A percentile compares a stretch with the other conserved stretches of the same genome.
Evolutionary conservation across 1,140 invertebrate genomes (phyloP).

Genomic region (Drosophila rhopaloa): DNA sequence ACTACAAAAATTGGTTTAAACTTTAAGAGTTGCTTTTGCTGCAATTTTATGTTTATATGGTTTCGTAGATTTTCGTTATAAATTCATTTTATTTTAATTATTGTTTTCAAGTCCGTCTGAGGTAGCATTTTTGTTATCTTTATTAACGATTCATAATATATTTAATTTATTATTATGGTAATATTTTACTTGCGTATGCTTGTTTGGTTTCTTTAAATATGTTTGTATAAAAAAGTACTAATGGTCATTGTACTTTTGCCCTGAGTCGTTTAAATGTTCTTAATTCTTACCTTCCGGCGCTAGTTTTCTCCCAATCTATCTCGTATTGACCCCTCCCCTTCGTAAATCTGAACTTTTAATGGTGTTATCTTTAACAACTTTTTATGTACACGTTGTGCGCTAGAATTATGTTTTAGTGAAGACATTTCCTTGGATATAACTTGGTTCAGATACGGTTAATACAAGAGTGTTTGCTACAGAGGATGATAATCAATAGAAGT

Average conservation of each 20-base stretch:
- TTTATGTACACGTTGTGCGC: constrained; percentile 44
- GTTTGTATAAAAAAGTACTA: constrained; percentile 71
- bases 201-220: constrained; percentile 56
- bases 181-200: constrained; percentile 46
- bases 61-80: constrained; percentile 57
- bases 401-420: constrained; percentile 31
- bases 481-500: constrained; percentile 15
- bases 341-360: constrained; percentile 25
- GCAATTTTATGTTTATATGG: constrained; percentile 28
- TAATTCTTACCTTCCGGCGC: constrained; percentile 63
- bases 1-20: constrained; percentile 63
- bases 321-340: background rate
- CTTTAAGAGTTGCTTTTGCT: constrained; percentile 35
- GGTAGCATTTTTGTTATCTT: constrained; percentile 73
- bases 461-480: constrained; percentile 1
- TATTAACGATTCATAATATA: constrained; percentile 43
- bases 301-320: constrained; percentile 16
- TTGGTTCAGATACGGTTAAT: constrained; percentile 13
- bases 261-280: constrained; percentile 72
- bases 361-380: constrained; percentile 40
- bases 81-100: constrained; percentile 81
- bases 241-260: constrained; percentile 84
- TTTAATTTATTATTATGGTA: constrained; percentile 47
- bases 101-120: constrained; percentile 83
- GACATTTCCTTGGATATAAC: constrained; percentile 33